phyloP scores from a whole-genome alignment of 2,888 invertebrate genomes.

The Andrena bucephala region DNA sequence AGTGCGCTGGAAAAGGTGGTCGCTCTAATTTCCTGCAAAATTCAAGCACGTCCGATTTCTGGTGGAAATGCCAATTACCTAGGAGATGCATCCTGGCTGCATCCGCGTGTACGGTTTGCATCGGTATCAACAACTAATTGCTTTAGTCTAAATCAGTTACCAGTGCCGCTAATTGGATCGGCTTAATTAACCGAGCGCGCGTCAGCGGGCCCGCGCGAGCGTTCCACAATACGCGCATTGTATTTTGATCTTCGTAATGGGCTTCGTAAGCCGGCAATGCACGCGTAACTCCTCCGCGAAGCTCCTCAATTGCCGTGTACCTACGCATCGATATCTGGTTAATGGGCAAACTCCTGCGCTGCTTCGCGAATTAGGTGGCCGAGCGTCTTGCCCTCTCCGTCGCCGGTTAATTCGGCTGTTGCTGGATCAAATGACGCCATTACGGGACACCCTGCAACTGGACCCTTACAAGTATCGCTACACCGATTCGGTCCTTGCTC shows the following conservation, averaged over 20 bases:
- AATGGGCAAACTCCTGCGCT: slow-evolving; percentile 15
- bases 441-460: background rate
- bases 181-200: slow-evolving; percentile 43
- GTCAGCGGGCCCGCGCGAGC: slow-evolving; percentile 3
- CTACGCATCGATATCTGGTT: slow-evolving; percentile 13
- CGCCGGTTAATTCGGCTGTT: background rate
- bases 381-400: background rate
- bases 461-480: background rate
- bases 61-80: background rate
- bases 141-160: slow-evolving; percentile 47
- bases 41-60: background rate
- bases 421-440: background rate
- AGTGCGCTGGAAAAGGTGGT: background rate
- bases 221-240: slow-evolving; percentile 41
- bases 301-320: slow-evolving; percentile 11
- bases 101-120: background rate
- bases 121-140: slow-evolving; percentile 44
- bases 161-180: slow-evolving; percentile 41
- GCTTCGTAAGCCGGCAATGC: slow-evolving; percentile 13
- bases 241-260: slow-evolving; percentile 43
- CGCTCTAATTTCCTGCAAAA: background rate
- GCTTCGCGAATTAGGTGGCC: slow-evolving; percentile 18
- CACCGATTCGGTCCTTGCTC: background rate
- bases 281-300: background rate
- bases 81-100: background rate